Conservation (phyloP, 2,113 vertebrate species). For the Lagopus muta region DNA sequence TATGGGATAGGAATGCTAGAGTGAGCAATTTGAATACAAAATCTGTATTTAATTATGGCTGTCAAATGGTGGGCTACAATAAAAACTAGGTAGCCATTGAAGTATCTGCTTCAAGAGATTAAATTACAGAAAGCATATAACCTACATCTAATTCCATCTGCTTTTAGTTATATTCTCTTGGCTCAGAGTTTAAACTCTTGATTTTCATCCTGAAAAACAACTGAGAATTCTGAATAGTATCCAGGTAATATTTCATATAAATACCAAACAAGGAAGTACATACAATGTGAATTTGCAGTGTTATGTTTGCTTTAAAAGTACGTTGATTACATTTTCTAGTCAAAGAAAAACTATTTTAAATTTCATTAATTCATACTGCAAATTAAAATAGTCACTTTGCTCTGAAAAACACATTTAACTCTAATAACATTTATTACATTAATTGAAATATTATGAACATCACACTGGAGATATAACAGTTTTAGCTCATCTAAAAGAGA, state of each 20-base stretch:
- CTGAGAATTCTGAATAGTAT: background rate
- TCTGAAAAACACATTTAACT: background rate
- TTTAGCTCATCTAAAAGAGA: slow-evolving; percentile 1
- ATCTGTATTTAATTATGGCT: background rate
- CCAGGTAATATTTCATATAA: background rate
- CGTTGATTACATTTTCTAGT: background rate
- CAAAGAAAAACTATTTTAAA: background rate
- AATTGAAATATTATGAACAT: background rate
- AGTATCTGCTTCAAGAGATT: slow-evolving; percentile 6
- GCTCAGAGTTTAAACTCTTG: background rate
- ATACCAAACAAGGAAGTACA: background rate
- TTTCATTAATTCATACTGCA: background rate
- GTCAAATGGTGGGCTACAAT: background rate
- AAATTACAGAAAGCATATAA: background rate
- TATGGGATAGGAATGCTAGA: background rate
- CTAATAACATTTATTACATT: background rate
- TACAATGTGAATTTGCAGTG: background rate
- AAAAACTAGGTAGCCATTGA: background rate
- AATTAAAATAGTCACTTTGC: background rate
- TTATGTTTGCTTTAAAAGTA: slow-evolving; percentile 7
- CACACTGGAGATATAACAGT: background rate
- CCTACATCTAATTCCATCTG: background rate
- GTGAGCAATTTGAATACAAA: background rate
- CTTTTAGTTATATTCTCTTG: slow-evolving; percentile 26
- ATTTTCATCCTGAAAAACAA: slow-evolving; percentile 26